Conservation (phyloP, 2,888 invertebrate genomes). For the Uropetala carovei region DNA sequence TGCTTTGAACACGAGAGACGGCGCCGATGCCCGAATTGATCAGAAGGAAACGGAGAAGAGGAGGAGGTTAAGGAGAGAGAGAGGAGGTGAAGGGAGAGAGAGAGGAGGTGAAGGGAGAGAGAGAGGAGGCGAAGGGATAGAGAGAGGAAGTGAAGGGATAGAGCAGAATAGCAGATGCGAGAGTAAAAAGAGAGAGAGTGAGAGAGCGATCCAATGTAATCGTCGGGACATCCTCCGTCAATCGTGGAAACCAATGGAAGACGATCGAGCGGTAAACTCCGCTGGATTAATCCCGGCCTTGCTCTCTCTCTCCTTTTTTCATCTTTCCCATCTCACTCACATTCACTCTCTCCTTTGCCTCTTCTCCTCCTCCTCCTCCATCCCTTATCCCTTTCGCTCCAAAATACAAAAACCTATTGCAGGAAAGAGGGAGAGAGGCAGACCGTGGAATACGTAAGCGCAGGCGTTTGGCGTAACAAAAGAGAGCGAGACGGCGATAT, state of each 20-base stretch:
- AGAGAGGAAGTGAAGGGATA: neutral
- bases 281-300: constrained; percentile 41
- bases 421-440: neutral
- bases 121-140: too few species aligned
- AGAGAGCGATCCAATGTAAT: constrained; percentile 18
- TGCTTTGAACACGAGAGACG: constrained; percentile 43
- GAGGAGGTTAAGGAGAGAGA: neutral
- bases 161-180: neutral
- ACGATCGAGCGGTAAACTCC: constrained; percentile 34
- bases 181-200: neutral
- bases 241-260: constrained; percentile 45
- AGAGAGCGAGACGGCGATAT: constrained; percentile 49
- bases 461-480: constrained; percentile 30
- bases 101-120: neutral
- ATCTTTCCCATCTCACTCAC: neutral
- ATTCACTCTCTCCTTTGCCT: too few species aligned
- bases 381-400: neutral
- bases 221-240: constrained; percentile 44
- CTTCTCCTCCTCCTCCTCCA: neutral
- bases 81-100: neutral
- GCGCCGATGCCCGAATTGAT: constrained; percentile 57
- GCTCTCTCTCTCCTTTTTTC: neutral
- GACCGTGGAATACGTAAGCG: constrained; percentile 24
- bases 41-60: constrained; percentile 34
- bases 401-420: neutral